phyloP scores from a whole-genome alignment of 1,140 invertebrate species.

The Drosophila bocki region DNA sequence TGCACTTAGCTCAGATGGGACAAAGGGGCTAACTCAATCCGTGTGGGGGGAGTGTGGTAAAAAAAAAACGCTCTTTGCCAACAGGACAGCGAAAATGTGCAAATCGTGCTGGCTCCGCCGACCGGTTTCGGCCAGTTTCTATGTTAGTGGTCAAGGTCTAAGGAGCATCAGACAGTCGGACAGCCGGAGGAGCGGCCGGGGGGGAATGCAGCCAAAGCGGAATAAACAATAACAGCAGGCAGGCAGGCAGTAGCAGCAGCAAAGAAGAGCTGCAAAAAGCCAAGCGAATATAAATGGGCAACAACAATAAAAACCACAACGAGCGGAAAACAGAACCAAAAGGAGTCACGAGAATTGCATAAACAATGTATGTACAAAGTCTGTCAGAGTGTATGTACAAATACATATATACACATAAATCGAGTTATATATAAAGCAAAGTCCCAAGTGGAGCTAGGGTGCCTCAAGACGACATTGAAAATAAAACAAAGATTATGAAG shows the following conservation, averaged over 20 bases:
- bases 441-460: conserved; percentile 9
- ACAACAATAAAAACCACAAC: conserved; percentile 44
- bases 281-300: conserved; percentile 42
- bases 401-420: conserved; percentile 24
- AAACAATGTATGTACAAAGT: conserved; percentile 61
- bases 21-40: not conserved
- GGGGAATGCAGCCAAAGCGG: conserved; percentile 58
- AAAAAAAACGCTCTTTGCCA: not conserved
- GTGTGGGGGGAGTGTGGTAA: not conserved
- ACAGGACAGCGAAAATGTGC: conserved; percentile 31
- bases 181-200: conserved; percentile 33
- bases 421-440: conserved; percentile 36
- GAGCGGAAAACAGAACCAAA: conserved; percentile 56
- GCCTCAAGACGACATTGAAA: not conserved
- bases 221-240: conserved; percentile 70
- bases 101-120: conserved; percentile 35
- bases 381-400: conserved; percentile 18
- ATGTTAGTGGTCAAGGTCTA: conserved; percentile 85
- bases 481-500: too few species aligned
- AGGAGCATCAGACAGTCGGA: conserved; percentile 72
- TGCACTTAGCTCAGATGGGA: conserved; percentile 5
- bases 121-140: conserved; percentile 73
- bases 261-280: conserved; percentile 26
- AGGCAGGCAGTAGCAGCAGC: not conserved
- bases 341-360: conserved; percentile 73